Conservation (phyloP, 2,888 invertebrate genomes). For the Xestia c-nigrum region DNA sequence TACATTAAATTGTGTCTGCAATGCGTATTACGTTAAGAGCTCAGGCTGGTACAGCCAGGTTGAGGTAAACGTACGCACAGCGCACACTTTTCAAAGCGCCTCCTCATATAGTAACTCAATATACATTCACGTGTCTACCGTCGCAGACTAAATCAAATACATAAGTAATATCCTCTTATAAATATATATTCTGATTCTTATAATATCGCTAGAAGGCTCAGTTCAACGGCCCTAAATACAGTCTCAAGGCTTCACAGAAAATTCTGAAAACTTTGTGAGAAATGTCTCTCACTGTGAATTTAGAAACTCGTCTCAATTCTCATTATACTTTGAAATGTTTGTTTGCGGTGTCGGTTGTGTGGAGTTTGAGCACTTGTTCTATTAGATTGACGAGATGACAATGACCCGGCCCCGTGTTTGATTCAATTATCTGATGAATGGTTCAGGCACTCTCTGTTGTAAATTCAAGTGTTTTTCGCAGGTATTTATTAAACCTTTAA, state of each 20-base stretch:
- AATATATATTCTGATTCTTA: slow-evolving; percentile 16
- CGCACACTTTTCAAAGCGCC: slow-evolving; percentile 2
- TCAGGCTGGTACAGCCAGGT: background rate
- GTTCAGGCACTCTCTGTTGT: background rate
- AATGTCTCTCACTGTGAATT: slow-evolving; percentile 24
- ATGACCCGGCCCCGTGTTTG: background rate
- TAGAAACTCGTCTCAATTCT: slow-evolving; percentile 18
- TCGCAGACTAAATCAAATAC: slow-evolving; percentile 40
- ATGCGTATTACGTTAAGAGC: background rate
- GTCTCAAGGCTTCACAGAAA: slow-evolving; percentile 25
- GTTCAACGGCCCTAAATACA: slow-evolving; percentile 25
- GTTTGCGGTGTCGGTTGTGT: slow-evolving; percentile 10
- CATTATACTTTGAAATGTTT: slow-evolving; percentile 25
- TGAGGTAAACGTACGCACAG: background rate
- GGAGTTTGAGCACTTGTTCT: background rate
- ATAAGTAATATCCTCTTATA: slow-evolving; percentile 40
- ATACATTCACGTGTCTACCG: slow-evolving; percentile 12
- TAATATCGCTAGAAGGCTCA: slow-evolving; percentile 24
- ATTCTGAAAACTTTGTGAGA: slow-evolving; percentile 37
- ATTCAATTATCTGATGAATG: slow-evolving; percentile 2
- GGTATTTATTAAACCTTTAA: background rate
- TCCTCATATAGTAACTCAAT: slow-evolving; percentile 23
- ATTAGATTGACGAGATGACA: background rate
- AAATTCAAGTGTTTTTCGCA: background rate
- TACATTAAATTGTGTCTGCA: too few relatives aligned